Evolutionary conservation across 2,113 vertebrate species (phyloP), one percentile per base, ranked within the genome.

Genomic region (Emydocephalus ijimae): DNA sequence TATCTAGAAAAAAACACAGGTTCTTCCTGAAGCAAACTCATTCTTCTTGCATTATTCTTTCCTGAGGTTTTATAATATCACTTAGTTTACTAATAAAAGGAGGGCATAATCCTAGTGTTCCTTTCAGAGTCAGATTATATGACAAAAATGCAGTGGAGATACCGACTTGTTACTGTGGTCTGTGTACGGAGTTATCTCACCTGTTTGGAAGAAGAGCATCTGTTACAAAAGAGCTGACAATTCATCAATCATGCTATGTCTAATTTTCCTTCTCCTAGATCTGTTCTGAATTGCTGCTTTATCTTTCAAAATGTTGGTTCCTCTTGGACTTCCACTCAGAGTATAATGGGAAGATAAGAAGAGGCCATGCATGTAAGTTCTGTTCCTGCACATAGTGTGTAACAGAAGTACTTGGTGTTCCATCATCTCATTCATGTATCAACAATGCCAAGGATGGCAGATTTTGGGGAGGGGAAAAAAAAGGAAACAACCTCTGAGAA

Each of bases 401-500:
- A 89, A 64, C 15, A 57, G 45, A 89, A 90, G 91, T 3, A 56
- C 7, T 23, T 14, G 6, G 14, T 26, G 92, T 61, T 64, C 90
- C 87, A 55, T 87, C 52, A 88, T 18, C 64, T 91, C 12, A n/a
- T 74, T 93, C 89, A 45, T 57, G 0, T 89, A 45, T 5, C 93
- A 85, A 23, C 52, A 90, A 45, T 43, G 43, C 81, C 0, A 1
- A 93, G 57, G 81, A 45, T 61, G 85, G 93, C 57, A 26, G 89
- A 21, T 61, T 96, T 94, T 85, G 39, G 3, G 24, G 24, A 21
- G 55, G 15, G 93, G 95, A 90, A 12, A 43, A 91, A 91, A 24
- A 93, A 91, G 21, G 57, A 88, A 91, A 94, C 93, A 94, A 89
- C 7, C 93, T 50, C 86, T 91, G 10, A 39, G 61, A 92, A 39